These are phyloP conservation scores for Brachionus angularis DNA, from an alignment of 1,140 invertebrate genomes.

Conservation along the genomic window DNA sequence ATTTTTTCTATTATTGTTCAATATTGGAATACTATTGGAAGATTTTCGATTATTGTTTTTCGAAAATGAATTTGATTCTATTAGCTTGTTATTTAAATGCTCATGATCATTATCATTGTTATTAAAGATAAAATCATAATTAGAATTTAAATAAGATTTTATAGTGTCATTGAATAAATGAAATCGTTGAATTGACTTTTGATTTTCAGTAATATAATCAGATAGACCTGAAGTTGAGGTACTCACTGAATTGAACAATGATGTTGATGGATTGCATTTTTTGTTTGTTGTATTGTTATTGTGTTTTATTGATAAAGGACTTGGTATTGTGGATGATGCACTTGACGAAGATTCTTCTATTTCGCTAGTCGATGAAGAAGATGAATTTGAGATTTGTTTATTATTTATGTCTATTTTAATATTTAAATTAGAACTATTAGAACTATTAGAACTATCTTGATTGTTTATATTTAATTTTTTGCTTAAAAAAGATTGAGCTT, in stretches of 20 bases:
- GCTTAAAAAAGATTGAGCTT: too few relatives aligned
- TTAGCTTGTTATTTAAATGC: not conserved
- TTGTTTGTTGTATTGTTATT: too few relatives aligned
- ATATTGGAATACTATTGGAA: conserved; percentile 22
- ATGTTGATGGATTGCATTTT: too few relatives aligned
- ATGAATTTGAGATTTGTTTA: not conserved
- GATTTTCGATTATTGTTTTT: too few relatives aligned
- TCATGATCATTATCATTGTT: not conserved
- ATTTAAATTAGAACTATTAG: too few relatives aligned
- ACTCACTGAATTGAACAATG: conserved; percentile 12
- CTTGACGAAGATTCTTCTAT: not conserved
- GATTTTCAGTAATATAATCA: not conserved
- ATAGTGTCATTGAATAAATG: too few relatives aligned
- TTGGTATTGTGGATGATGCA: not conserved
- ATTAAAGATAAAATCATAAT: conserved; percentile 16
- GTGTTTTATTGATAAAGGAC: not conserved
- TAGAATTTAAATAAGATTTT: conserved; percentile 8
- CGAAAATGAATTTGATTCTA: too few relatives aligned
- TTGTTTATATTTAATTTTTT: too few relatives aligned
- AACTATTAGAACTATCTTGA: too few relatives aligned
- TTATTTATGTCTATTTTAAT: not conserved
- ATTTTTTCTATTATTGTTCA: not conserved
- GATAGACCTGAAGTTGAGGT: conserved; percentile 11
- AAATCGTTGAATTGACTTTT: too few relatives aligned
- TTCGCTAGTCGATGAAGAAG: not conserved